Evolutionary conservation across 2,113 vertebrate species (phyloP).

Genomic region (Micronycteris hirsuta): DNA sequence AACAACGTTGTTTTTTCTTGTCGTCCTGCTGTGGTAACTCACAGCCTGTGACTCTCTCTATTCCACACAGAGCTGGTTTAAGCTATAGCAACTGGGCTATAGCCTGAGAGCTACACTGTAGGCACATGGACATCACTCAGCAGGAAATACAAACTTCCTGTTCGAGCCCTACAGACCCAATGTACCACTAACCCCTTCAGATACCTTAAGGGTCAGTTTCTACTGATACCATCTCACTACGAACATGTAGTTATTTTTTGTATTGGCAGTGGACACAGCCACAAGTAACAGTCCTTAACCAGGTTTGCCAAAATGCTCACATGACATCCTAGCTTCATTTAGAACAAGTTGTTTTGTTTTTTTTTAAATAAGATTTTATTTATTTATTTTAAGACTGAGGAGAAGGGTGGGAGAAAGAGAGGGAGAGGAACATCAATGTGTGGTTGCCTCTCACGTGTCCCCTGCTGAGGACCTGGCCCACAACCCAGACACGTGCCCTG

Average conservation of each 20-base stretch:
- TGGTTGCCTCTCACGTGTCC: no score
- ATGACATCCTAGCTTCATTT: background rate
- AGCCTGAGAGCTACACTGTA: background rate
- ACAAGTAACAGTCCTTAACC: background rate
- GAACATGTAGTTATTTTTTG: background rate
- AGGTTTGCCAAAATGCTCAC: background rate
- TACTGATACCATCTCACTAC: background rate
- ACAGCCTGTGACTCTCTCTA: background rate
- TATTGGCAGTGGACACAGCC: background rate
- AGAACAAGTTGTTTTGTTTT: background rate
- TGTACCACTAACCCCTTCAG: background rate
- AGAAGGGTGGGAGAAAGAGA: no score
- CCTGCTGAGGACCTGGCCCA: no score
- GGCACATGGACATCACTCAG: background rate
- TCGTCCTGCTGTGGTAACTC: background rate
- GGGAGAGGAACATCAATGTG: no score
- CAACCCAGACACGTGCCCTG: no score
- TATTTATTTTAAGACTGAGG: no score
- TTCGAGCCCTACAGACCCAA: background rate
- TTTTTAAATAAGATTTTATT: no score
- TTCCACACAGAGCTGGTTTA: background rate
- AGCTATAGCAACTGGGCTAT: background rate
- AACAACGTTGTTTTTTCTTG: background rate
- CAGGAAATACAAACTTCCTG: background rate
- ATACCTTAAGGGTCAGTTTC: background rate